Conservation (phyloP, 2,797 vertebrate species). For the Sorex maritimensis region DNA sequence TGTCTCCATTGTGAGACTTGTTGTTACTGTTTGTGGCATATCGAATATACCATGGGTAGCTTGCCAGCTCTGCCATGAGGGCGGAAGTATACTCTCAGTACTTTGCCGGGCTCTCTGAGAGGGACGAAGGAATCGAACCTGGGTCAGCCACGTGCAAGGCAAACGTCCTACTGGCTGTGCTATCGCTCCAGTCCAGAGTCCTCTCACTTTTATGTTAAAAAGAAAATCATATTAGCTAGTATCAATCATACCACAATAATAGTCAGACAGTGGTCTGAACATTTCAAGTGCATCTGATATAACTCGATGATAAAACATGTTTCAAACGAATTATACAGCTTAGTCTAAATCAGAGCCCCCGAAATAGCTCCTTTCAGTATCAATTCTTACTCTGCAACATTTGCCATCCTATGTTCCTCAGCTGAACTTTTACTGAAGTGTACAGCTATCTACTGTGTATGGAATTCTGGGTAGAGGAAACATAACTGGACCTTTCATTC, state of each 20-base stretch:
- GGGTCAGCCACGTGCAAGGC: too few relatives aligned
- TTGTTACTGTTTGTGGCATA: too few relatives aligned
- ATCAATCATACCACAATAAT: not conserved
- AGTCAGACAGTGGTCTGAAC: not conserved
- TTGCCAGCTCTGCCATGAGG: too few relatives aligned
- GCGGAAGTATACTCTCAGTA: too few relatives aligned
- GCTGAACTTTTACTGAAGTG: not conserved
- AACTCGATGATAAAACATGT: not conserved
- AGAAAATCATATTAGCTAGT: constrained; percentile 1
- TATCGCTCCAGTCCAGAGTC: too few relatives aligned
- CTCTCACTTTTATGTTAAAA: constrained; percentile 11
- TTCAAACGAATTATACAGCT: not conserved
- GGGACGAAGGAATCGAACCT: too few relatives aligned
- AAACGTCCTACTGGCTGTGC: too few relatives aligned
- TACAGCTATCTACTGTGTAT: not conserved
- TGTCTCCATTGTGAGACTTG: too few relatives aligned
- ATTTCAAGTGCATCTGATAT: constrained; percentile 19
- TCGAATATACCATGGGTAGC: too few relatives aligned
- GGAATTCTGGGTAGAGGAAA: not conserved
- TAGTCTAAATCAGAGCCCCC: not conserved
- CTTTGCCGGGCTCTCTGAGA: too few relatives aligned
- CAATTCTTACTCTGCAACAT: not conserved
- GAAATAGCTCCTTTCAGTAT: not conserved
- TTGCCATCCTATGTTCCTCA: accelerated
- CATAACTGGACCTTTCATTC: not conserved